These are phyloP conservation scores for Actinopyga echinites DNA, from an alignment of 53 echinoderm and acorn worm genomes.

Conservation along the genomic window DNA sequence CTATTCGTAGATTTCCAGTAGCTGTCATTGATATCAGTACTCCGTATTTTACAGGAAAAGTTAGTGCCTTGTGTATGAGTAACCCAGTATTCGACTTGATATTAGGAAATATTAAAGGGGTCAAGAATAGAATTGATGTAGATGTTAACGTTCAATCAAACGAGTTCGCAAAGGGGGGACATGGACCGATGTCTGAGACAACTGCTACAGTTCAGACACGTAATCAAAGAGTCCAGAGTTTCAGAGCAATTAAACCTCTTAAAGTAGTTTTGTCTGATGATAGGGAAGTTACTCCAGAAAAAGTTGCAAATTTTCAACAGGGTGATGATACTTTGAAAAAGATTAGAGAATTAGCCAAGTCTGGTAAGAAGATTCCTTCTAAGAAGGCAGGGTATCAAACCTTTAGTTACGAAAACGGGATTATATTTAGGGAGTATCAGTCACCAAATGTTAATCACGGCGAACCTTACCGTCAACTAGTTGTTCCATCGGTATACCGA, in stretches of 20 bases:
- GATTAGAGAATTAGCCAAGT: slow-evolving; percentile 3
- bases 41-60: slow-evolving; percentile 28
- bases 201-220: slow-evolving; percentile 50
- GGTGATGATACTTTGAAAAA: slow-evolving; percentile 3
- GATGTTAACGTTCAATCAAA: background rate
- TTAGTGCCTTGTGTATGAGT: slow-evolving; percentile 40
- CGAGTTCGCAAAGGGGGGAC: background rate
- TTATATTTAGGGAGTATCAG: slow-evolving; percentile 40
- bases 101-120: slow-evolving; percentile 25
- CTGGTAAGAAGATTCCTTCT: background rate
- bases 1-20: slow-evolving; percentile 21
- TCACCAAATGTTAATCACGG: slow-evolving; percentile 23
- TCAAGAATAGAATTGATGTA: slow-evolving; percentile 12
- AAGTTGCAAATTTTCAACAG: background rate
- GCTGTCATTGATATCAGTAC: slow-evolving; percentile 31
- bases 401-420: background rate
- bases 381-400: slow-evolving; percentile 14
- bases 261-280: background rate
- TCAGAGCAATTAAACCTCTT: background rate
- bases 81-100: slow-evolving; percentile 42
- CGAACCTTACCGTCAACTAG: background rate
- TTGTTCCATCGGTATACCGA: slow-evolving; percentile 20
- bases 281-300: slow-evolving; percentile 46
- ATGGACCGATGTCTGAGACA: background rate
- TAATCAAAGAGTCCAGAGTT: slow-evolving; percentile 8